Evolutionary conservation across 2,888 invertebrate species (phyloP).

Genomic region (Tachina grossa): DNA sequence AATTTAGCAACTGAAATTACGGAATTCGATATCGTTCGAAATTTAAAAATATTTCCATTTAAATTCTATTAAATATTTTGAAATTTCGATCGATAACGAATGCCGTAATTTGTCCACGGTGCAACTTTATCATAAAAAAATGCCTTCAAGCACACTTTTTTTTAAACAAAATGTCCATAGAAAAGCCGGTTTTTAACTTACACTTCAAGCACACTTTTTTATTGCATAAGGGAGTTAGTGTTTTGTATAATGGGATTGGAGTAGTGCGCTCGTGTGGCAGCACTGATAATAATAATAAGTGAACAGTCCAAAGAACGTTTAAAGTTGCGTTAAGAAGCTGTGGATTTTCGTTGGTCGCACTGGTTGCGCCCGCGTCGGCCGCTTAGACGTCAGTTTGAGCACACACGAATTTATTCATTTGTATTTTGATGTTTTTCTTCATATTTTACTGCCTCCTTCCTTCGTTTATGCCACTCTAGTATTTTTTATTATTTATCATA

Average conservation of each 20-base stretch:
- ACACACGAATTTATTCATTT: not conserved
- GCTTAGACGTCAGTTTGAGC: constrained; percentile 16
- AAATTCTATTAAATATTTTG: too few species aligned
- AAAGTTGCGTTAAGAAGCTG: constrained; percentile 46
- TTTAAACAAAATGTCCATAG: too few species aligned
- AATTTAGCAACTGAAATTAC: too few species aligned
- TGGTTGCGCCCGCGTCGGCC: not conserved
- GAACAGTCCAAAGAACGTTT: constrained; percentile 22
- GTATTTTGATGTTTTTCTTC: constrained; percentile 30
- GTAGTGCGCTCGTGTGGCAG: not conserved
- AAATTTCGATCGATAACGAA: too few species aligned
- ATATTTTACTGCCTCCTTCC: constrained; percentile 6
- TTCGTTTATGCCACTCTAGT: constrained; percentile 8
- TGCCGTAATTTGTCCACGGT: too few species aligned
- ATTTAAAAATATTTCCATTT: too few species aligned
- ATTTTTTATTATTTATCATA: constrained; percentile 19
- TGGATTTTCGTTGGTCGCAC: constrained; percentile 40
- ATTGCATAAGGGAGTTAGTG: not conserved
- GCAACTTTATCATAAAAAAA: too few species aligned
- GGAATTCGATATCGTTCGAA: too few species aligned
- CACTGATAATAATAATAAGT: not conserved
- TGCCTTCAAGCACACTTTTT: too few species aligned
- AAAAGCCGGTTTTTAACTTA: too few species aligned
- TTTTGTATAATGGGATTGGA: not conserved
- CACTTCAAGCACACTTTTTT: too few species aligned